A percentile compares a stretch with the other conserved stretches of the same genome.
Evolutionary conservation across 2,888 invertebrate species (phyloP).

Genomic region (Drosophila austrosaltans): DNA sequence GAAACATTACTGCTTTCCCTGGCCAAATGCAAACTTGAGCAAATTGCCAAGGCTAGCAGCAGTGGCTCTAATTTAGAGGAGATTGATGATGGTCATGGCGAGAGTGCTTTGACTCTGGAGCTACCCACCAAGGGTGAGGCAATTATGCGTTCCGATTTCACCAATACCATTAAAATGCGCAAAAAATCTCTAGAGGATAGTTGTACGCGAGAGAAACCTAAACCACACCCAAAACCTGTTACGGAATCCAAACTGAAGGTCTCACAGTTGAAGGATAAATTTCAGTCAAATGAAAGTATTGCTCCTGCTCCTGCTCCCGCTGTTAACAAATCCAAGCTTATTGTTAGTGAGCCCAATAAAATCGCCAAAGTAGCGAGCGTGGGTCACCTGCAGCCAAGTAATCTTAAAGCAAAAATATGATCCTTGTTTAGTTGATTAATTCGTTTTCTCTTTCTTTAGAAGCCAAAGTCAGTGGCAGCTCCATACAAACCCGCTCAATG

Average conservation of each 20-base stretch:
- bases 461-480: constrained; percentile 26
- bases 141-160: constrained; percentile 83
- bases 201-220: constrained; percentile 78
- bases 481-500: constrained; percentile 78
- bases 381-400: constrained; percentile 62
- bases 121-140: constrained; percentile 62
- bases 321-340: constrained; percentile 27
- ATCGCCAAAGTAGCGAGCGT: constrained; percentile 59
- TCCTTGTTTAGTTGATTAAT: background rate
- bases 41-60: constrained; percentile 76
- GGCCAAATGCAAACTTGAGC: constrained; percentile 81
- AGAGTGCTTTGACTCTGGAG: constrained; percentile 39
- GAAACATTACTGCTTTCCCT: constrained; percentile 68
- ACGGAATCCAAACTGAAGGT: constrained; percentile 81
- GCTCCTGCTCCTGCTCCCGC: constrained; percentile 25
- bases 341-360: constrained; percentile 41
- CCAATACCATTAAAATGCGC: constrained; percentile 83
- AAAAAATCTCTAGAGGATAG: constrained; percentile 83
- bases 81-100: constrained; percentile 7
- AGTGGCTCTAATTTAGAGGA: constrained; percentile 8
- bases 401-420: constrained; percentile 18
- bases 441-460: background rate
- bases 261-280: constrained; percentile 81
- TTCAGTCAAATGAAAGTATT: constrained; percentile 55
- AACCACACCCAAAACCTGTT: constrained; percentile 67